Conservation (phyloP, 2,113 vertebrate species). For the Leptosomus discolor region DNA sequence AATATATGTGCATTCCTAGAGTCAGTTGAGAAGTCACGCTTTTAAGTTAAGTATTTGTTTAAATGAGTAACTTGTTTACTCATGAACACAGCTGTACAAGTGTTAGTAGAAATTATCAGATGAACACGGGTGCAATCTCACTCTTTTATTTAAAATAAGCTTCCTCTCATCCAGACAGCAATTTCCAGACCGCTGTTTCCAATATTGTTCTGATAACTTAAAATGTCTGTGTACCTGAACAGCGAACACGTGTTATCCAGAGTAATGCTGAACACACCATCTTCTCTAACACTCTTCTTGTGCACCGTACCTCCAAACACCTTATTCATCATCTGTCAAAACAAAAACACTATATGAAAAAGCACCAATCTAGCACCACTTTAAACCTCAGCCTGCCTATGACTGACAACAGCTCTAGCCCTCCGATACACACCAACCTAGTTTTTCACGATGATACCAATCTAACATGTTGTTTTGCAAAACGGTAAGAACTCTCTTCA, state of each 20-base stretch:
- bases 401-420: neutral
- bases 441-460: neutral
- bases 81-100: neutral
- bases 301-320: slow-evolving; percentile 97
- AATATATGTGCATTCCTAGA: neutral
- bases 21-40: neutral
- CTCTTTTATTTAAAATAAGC: neutral
- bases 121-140: neutral
- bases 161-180: neutral
- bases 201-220: accelerated
- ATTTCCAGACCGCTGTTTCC: neutral
- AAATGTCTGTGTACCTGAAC: slow-evolving; percentile 81
- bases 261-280: slow-evolving; percentile 91
- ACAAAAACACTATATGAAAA: neutral
- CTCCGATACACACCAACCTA: neutral
- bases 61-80: neutral
- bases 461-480: accelerated
- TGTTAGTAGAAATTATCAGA: neutral
- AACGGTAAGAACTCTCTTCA: neutral
- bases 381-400: neutral
- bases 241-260: slow-evolving; percentile 94
- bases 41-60: neutral
- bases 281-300: slow-evolving; percentile 93
- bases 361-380: neutral
- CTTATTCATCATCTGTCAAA: slow-evolving; percentile 96